Evolutionary conservation across 92 coral and sea anemone genomes (phyloP).

Genomic region (Porites rus): DNA sequence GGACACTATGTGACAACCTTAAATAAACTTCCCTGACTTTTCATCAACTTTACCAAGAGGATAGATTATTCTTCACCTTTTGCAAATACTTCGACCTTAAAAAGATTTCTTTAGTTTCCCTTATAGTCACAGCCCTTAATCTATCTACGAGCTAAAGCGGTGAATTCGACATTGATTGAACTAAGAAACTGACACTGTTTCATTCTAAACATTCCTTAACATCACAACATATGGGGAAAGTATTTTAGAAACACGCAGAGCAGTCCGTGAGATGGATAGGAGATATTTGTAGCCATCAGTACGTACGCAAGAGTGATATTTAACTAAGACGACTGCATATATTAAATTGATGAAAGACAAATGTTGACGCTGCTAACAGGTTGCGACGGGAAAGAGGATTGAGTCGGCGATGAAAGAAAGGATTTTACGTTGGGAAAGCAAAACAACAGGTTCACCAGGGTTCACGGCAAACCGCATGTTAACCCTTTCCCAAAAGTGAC

Average conservation of each 20-base stretch:
- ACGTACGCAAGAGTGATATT: not conserved
- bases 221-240: conserved; percentile 1
- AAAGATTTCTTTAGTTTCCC: no score
- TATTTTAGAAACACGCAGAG: conserved; percentile 1
- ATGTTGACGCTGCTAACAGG: not conserved
- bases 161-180: not conserved
- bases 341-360: conserved; percentile 7
- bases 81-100: no score
- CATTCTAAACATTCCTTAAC: conserved; percentile 2
- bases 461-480: not conserved
- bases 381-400: not conserved
- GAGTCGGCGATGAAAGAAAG: not conserved
- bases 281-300: not conserved
- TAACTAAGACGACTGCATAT: not conserved
- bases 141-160: not conserved
- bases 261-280: not conserved
- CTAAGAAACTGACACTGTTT: not conserved
- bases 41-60: no score
- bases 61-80: no score
- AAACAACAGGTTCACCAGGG: not conserved
- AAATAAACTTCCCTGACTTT: no score
- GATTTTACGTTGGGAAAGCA: not conserved
- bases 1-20: no score
- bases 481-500: not conserved
- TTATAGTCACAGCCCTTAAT: no score